Percentiles rank a stretch among this genome's conserved stretches.
Evolutionary conservation across 2,888 invertebrate genomes (phyloP).

Genomic region (Harpagoxenus sublaevis): DNA sequence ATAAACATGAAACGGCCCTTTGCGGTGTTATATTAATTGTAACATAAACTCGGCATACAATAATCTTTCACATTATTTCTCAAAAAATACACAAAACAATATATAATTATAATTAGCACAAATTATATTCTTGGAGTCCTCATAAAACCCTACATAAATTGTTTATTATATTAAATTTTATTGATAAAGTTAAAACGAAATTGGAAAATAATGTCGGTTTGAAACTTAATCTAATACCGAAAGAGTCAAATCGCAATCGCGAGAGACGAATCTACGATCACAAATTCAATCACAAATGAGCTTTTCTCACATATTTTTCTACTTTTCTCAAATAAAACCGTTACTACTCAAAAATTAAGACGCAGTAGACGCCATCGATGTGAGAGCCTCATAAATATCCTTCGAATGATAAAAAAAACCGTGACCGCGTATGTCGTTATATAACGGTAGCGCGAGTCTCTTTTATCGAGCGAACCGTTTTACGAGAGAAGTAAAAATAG

Average conservation of each 20-base stretch:
- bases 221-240: background rate
- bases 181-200: background rate
- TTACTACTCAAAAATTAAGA: conserved; percentile 28
- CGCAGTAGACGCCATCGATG: background rate
- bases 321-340: background rate
- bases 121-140: background rate
- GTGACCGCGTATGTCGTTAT: conserved; percentile 40
- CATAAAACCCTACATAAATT: background rate
- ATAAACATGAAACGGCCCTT: background rate
- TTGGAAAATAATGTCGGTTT: background rate
- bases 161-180: background rate
- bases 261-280: background rate
- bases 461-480: conserved; percentile 47
- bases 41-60: background rate
- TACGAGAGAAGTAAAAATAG: conserved; percentile 54
- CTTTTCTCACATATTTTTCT: background rate
- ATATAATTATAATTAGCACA: background rate
- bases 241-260: background rate
- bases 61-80: background rate
- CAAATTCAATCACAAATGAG: background rate
- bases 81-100: background rate
- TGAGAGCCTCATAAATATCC: conserved; percentile 43
- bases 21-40: background rate
- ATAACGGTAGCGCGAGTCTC: conserved; percentile 47
- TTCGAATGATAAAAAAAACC: conserved; percentile 43